Evolutionary conservation across 2,888 invertebrate species (phyloP).

Genomic region (Melanchra persicariae): DNA sequence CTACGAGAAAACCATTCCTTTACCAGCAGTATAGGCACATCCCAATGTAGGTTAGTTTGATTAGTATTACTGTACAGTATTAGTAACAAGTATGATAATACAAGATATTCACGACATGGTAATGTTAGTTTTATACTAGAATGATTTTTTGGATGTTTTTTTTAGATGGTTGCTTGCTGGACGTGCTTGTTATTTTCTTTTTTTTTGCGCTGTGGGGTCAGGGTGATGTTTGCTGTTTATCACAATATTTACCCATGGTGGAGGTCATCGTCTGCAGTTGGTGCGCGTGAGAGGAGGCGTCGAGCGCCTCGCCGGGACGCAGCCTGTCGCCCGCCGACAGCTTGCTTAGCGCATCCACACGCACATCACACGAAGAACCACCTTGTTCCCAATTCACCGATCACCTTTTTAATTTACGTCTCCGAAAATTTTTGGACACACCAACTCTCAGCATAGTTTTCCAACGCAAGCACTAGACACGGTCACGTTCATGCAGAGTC

Average conservation of each 20-base stretch:
- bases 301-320: conserved; percentile 86
- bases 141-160: not conserved
- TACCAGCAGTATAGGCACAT: conserved; percentile 17
- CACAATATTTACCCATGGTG: conserved; percentile 88
- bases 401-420: conserved; percentile 88
- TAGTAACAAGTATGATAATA: conserved; percentile 29
- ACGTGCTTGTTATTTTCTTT: conserved; percentile 25
- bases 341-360: conserved; percentile 81
- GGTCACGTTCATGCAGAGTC: conserved; percentile 80
- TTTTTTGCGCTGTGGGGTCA: conserved; percentile 22
- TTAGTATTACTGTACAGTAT: conserved; percentile 35
- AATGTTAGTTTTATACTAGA: conserved; percentile 25
- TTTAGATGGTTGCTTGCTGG: conserved; percentile 2
- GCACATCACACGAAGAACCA: conserved; percentile 86
- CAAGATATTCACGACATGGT: conserved; percentile 12
- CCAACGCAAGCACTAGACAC: conserved; percentile 80
- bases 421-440: conserved; percentile 83
- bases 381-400: conserved; percentile 80
- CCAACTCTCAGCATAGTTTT: conserved; percentile 87
- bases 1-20: conserved; percentile 60
- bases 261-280: conserved; percentile 90
- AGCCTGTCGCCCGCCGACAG: conserved; percentile 87
- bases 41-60: conserved; percentile 50
- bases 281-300: conserved; percentile 84
- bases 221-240: conserved; percentile 51